Conservation (phyloP, 2,888 invertebrate species). For the Melikaiella ostensackeni region DNA sequence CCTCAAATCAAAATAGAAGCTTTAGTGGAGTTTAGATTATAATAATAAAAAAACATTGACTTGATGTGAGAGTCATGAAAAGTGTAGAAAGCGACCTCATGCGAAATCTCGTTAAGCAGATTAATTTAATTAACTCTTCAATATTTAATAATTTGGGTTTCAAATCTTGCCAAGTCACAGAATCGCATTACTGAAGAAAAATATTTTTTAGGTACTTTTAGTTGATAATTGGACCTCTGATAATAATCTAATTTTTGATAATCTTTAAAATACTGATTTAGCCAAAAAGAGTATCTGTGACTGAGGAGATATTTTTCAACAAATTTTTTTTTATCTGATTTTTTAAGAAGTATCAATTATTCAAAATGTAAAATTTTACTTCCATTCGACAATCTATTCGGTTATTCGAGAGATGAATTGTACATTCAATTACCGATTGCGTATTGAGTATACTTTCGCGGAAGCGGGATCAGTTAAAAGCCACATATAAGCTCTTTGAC, state of each 20-base stretch:
- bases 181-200: not conserved
- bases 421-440: conserved; percentile 15
- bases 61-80: not conserved
- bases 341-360: not conserved
- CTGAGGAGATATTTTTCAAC: not conserved
- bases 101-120: conserved; percentile 4
- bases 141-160: not conserved
- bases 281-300: not conserved
- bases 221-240: not conserved
- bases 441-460: not conserved
- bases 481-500: conserved; percentile 14
- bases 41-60: conserved; percentile 1
- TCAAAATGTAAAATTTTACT: not conserved
- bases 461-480: conserved; percentile 25
- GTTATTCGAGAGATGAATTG: conserved; percentile 1
- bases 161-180: not conserved
- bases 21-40: conserved; percentile 32
- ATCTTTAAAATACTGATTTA: not conserved
- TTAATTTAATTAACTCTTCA: not conserved
- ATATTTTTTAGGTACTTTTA: not conserved
- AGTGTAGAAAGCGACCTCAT: conserved; percentile 16
- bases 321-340: not conserved
- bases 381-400: not conserved
- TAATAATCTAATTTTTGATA: not conserved
- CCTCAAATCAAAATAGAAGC: not conserved